Evolutionary conservation across 2,113 vertebrate genomes (phyloP).

Genomic region (Murina feae): DNA sequence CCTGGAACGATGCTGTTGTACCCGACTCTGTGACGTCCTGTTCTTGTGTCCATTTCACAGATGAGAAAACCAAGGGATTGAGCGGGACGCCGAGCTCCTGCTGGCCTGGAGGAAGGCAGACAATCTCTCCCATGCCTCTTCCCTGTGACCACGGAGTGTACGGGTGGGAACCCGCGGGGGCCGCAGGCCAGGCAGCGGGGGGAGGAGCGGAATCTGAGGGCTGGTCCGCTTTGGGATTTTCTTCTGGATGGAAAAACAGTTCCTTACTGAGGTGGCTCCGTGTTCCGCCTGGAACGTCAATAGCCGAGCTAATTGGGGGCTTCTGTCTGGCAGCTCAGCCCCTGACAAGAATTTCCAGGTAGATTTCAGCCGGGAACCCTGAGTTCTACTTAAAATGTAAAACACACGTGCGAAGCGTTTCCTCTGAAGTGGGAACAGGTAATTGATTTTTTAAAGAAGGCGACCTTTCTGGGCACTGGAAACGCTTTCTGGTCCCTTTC

Average conservation of each 20-base stretch:
- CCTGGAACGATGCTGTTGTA: background rate
- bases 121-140: background rate
- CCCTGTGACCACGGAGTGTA: too few species aligned
- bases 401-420: constrained; percentile 55
- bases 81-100: background rate
- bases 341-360: constrained; percentile 47
- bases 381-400: constrained; percentile 60
- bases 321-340: background rate
- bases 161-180: rapidly evolving
- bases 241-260: background rate
- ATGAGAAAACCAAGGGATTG: background rate
- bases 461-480: constrained; percentile 51
- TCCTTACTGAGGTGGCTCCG: background rate
- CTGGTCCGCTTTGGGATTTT: background rate
- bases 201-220: background rate
- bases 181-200: background rate
- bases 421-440: constrained; percentile 61
- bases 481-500: background rate
- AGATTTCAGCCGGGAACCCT: background rate
- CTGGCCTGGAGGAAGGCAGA: background rate
- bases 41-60: background rate
- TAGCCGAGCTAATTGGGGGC: background rate
- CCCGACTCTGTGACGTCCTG: rapidly evolving
- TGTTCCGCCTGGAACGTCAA: background rate
- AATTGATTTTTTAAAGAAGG: constrained; percentile 73